Conservation (phyloP, 2,888 invertebrate species). For the Heliconius ethilla region DNA sequence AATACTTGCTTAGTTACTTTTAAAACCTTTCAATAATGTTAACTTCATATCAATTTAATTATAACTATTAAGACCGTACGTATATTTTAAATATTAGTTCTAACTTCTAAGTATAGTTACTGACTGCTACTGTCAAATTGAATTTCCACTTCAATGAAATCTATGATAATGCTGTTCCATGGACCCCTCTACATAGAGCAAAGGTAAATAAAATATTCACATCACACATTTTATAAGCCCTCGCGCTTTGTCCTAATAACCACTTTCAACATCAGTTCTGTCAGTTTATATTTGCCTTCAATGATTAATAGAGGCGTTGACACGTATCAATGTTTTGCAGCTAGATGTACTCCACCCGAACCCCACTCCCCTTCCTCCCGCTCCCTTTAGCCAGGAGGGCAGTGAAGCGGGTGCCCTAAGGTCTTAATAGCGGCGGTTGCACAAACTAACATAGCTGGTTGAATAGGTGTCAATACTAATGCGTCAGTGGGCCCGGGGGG, state of each 20-base stretch:
- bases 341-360: constrained; percentile 15
- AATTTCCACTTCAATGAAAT: constrained; percentile 33
- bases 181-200: constrained; percentile 34
- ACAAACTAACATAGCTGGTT: constrained; percentile 67
- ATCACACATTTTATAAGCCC: constrained; percentile 68
- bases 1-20: background rate
- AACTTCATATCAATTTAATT: background rate
- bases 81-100: background rate
- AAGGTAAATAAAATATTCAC: constrained; percentile 68
- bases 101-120: background rate
- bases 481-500: constrained; percentile 67
- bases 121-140: constrained; percentile 27
- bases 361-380: constrained; percentile 48
- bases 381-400: background rate
- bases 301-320: constrained; percentile 65
- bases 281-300: constrained; percentile 79
- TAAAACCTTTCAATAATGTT: background rate
- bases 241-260: constrained; percentile 69
- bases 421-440: constrained; percentile 46
- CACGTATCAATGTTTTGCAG: constrained; percentile 52
- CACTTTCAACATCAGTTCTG: constrained; percentile 71
- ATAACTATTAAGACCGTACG: background rate
- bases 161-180: constrained; percentile 41
- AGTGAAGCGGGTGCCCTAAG: background rate
- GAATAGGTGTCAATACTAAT: constrained; percentile 77